phyloP scores from a whole-genome alignment of 2,888 invertebrate species.

The Drosophila aldrichi region DNA sequence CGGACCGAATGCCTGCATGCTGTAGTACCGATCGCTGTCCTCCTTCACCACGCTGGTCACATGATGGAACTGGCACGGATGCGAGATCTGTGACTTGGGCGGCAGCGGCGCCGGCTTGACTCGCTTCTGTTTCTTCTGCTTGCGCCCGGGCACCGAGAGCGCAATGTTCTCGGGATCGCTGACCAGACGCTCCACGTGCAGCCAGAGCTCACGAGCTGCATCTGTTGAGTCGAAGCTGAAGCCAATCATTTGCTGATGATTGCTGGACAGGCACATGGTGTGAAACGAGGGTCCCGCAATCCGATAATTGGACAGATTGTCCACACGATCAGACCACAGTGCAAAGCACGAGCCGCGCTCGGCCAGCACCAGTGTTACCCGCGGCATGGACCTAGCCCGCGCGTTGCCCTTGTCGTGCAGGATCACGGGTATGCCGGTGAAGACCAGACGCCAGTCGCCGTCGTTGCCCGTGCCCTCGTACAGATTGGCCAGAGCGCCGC shows the following conservation, averaged over 20 bases:
- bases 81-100: slow-evolving; percentile 92
- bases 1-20: slow-evolving; percentile 88
- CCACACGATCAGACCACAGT: slow-evolving; percentile 92
- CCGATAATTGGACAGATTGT: slow-evolving; percentile 91
- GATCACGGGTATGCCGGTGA: slow-evolving; percentile 92
- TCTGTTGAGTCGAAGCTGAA: slow-evolving; percentile 92
- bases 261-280: slow-evolving; percentile 91
- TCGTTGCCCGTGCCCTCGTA: slow-evolving; percentile 88
- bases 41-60: slow-evolving; percentile 91
- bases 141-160: slow-evolving; percentile 89
- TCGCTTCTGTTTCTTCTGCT: slow-evolving; percentile 86
- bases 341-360: slow-evolving; percentile 93
- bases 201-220: slow-evolving; percentile 90
- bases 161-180: slow-evolving; percentile 92
- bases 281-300: slow-evolving; percentile 91
- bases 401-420: slow-evolving; percentile 92
- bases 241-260: slow-evolving; percentile 91
- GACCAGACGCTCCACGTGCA: slow-evolving; percentile 89
- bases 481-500: slow-evolving; percentile 90
- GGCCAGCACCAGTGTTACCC: slow-evolving; percentile 90
- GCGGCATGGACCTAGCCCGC: slow-evolving; percentile 88
- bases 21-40: slow-evolving; percentile 89
- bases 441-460: slow-evolving; percentile 90
- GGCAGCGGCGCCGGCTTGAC: slow-evolving; percentile 88
- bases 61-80: slow-evolving; percentile 94